phyloP scores from a whole-genome alignment of 2,797 vertebrate genomes.

The Pristis pectinata region DNA sequence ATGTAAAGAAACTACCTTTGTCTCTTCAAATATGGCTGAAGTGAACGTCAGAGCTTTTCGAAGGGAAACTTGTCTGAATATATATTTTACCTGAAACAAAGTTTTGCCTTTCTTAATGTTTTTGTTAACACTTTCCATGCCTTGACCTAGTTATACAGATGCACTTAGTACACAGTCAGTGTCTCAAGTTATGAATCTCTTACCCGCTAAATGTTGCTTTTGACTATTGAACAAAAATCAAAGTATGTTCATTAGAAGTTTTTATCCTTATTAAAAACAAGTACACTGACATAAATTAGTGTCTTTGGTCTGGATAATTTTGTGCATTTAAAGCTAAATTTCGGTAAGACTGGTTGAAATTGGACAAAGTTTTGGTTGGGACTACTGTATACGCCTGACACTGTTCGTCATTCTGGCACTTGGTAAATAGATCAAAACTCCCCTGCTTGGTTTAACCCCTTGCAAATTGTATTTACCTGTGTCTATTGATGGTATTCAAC shows the following conservation, averaged over 20 bases:
- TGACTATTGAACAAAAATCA: background rate
- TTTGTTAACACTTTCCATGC: constrained; percentile 28
- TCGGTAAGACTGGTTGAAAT: background rate
- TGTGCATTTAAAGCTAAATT: background rate
- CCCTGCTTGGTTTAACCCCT: background rate
- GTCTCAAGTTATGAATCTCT: background rate
- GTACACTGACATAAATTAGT: background rate
- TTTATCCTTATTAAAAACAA: background rate
- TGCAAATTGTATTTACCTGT: background rate
- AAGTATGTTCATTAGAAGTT: background rate
- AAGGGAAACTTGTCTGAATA: background rate
- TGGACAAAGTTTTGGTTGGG: background rate
- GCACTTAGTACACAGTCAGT: background rate
- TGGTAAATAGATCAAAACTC: background rate
- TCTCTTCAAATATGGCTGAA: constrained; percentile 22
- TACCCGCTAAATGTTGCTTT: background rate
- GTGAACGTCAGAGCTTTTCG: too few species aligned
- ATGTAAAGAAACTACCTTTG: constrained; percentile 32
- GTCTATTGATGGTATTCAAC: background rate
- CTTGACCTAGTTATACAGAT: background rate
- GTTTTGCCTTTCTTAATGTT: background rate
- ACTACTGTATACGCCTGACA: background rate
- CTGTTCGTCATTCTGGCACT: background rate
- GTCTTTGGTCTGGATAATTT: background rate
- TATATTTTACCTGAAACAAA: background rate